These are phyloP conservation scores for Venusia cambrica DNA, from an alignment of 2,888 invertebrate species.

Conservation along the genomic window DNA sequence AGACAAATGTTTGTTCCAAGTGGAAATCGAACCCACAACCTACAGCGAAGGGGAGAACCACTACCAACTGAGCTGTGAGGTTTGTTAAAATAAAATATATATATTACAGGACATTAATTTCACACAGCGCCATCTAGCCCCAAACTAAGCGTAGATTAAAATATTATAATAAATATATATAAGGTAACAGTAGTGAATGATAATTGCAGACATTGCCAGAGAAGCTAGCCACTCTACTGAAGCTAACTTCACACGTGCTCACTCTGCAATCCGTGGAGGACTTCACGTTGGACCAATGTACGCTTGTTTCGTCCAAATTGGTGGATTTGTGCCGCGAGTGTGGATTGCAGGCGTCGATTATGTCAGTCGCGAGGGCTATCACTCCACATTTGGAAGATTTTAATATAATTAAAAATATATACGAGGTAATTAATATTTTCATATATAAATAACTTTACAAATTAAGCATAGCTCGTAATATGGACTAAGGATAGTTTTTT, in stretches of 20 bases:
- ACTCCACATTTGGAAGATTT: background rate
- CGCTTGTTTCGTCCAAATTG: conserved; percentile 7
- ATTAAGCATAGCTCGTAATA: too few species aligned
- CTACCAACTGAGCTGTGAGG: too few species aligned
- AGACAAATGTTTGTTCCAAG: too few species aligned
- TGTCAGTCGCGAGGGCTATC: conserved; percentile 3
- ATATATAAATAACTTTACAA: too few species aligned
- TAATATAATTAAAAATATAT: background rate
- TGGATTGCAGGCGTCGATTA: conserved; percentile 6
- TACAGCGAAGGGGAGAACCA: too few species aligned
- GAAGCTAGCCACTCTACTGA: conserved; percentile 6
- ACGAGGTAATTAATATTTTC: background rate
- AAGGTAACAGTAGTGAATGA: background rate
- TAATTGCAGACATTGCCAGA: conserved; percentile 15
- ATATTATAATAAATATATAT: too few species aligned
- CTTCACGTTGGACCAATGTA: conserved; percentile 1
- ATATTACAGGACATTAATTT: too few species aligned
- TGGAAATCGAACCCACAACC: too few species aligned
- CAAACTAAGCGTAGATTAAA: too few species aligned
- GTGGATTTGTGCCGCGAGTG: conserved; percentile 8
- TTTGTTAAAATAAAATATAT: too few species aligned
- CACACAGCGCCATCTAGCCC: too few species aligned
- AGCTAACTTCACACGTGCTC: conserved; percentile 13
- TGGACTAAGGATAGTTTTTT: too few species aligned
- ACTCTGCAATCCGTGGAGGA: conserved; percentile 8